Evolutionary conservation across 2,113 vertebrate genomes (phyloP), one percentile per base, ranked within the genome.

Genomic region (Marmota flaviventris): DNA sequence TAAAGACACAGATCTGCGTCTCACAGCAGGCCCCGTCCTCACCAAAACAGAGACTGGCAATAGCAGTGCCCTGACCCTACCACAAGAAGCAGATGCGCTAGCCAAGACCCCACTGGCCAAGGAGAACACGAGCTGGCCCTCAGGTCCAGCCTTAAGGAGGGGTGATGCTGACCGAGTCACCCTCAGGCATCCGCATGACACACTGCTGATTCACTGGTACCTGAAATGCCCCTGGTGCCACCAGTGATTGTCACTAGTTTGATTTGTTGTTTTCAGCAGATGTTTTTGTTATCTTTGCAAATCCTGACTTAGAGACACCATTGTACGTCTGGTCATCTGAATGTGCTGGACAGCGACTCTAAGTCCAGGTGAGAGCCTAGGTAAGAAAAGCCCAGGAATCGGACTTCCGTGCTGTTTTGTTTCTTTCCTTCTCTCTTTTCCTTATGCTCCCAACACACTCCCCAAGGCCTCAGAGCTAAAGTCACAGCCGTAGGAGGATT

Each of bases 161-260:
- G 1, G 2, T 2, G 22, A 20, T 2, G 4, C 0, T 2, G 0
- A 34, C 0, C 2, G 1, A 8, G 3, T 27, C 27, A 12, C 89
- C 16, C 69, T 25, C 7, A 4, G 2, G 16, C 25, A 58, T 58
- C 63, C 42, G 20, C 27, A 25, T 3, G 51, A 75, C 0, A 1
- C 17, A 29, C 2, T 76, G n/a, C 12, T 48, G 20, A 76, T 39
- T 72, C 83, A 25, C 58, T 61, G 58, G 58, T 25, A 8, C 58
- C 58, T 61, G 58, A 61, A 61, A 25, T 61, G 58, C 2, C 58
- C 58, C 58, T 61, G 58, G 24, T 25, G 6, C 42, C 20, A 12
- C 3, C 24, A 22, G 39, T 70, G 39, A 24, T 17, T 85, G 95
- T 81, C 27, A 65, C 56, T 32, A 63, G 65, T 75, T 34, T 91